phyloP scores from a whole-genome alignment of 2,888 invertebrate genomes.

The Sarcophaga subvicina region DNA sequence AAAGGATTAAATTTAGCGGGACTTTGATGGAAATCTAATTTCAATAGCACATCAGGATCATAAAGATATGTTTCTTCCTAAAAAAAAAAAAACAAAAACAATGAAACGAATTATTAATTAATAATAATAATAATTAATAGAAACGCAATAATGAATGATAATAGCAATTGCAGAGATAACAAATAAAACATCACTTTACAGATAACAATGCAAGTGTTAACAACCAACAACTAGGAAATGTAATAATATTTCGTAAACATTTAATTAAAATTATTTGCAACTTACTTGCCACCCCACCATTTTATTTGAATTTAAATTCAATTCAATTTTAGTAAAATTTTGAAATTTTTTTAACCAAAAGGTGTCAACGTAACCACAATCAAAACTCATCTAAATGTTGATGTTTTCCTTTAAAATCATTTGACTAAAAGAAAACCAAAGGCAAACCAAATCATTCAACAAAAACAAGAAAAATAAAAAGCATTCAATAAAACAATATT shows the following conservation, averaged over 20 bases:
- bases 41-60: constrained; percentile 85
- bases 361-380: constrained; percentile 68
- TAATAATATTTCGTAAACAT: background rate
- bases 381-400: constrained; percentile 59
- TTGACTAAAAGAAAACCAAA: constrained; percentile 14
- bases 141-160: background rate
- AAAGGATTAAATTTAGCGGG: constrained; percentile 86
- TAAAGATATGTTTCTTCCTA: constrained; percentile 84
- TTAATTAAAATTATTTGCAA: constrained; percentile 5
- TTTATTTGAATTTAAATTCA: constrained; percentile 50
- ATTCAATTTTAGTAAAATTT: constrained; percentile 29
- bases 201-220: constrained; percentile 2
- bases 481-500: constrained; percentile 5
- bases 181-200: constrained; percentile 1
- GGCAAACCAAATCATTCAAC: constrained; percentile 39
- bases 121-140: background rate
- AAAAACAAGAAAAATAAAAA: background rate
- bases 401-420: constrained; percentile 28
- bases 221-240: too few relatives aligned
- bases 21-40: constrained; percentile 86
- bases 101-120: constrained; percentile 17
- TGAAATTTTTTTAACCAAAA: constrained; percentile 57
- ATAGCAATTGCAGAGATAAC: constrained; percentile 12
- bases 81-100: constrained; percentile 70
- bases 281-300: constrained; percentile 61